phyloP scores from a whole-genome alignment of 2,888 invertebrate genomes.

The Cotesia congregata region DNA sequence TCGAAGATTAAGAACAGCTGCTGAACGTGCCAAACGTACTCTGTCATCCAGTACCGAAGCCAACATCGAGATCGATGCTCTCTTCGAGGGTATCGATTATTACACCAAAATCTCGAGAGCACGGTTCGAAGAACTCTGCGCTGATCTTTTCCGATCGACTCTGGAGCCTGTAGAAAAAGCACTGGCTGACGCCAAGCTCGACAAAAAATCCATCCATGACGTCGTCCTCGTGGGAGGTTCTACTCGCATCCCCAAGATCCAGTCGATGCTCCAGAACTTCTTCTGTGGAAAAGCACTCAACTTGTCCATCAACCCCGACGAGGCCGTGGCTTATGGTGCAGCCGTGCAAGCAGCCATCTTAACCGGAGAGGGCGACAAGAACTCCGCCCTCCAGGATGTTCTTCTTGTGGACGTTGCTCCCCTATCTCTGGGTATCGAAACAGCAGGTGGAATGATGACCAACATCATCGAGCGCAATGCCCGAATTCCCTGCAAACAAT shows the following conservation, averaged over 20 bases:
- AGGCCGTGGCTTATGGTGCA: slow-evolving; percentile 94
- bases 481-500: slow-evolving; percentile 73
- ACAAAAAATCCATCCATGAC: slow-evolving; percentile 82
- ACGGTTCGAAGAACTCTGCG: slow-evolving; percentile 82
- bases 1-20: slow-evolving; percentile 80
- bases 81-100: slow-evolving; percentile 81
- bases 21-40: slow-evolving; percentile 84
- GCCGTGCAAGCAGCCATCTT: slow-evolving; percentile 95
- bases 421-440: slow-evolving; percentile 83
- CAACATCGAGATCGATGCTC: slow-evolving; percentile 81
- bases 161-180: slow-evolving; percentile 85
- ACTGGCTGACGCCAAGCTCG: slow-evolving; percentile 82
- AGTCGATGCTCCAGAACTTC: slow-evolving; percentile 80
- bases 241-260: slow-evolving; percentile 85
- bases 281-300: slow-evolving; percentile 87
- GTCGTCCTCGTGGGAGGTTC: slow-evolving; percentile 88
- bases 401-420: slow-evolving; percentile 79
- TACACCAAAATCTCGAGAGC: slow-evolving; percentile 82
- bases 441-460: slow-evolving; percentile 84
- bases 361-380: slow-evolving; percentile 73
- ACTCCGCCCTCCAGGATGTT: slow-evolving; percentile 81
- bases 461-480: slow-evolving; percentile 75
- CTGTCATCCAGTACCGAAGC: slow-evolving; percentile 84
- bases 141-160: slow-evolving; percentile 81
- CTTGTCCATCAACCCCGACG: slow-evolving; percentile 92